These are phyloP conservation scores for Lagocephalus sceleratus DNA, from an alignment of 2,797 vertebrate species.

Conservation along the genomic window DNA sequence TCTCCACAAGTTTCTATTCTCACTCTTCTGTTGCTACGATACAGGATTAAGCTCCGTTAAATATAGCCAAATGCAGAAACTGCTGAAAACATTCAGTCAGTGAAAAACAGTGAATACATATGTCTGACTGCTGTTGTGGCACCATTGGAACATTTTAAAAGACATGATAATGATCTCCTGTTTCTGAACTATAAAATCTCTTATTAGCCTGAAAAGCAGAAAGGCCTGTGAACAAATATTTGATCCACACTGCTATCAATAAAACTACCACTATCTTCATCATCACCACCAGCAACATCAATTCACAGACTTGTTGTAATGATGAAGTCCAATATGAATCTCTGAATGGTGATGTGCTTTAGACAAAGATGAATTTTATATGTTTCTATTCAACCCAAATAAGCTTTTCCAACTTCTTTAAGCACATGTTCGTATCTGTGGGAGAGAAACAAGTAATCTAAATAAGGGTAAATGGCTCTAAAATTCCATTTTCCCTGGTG, in stretches of 20 bases:
- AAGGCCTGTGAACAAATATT: too few species aligned
- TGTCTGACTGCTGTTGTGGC: neutral
- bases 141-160: too few species aligned
- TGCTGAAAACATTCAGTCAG: slow-evolving; percentile 25
- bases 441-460: neutral
- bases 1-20: slow-evolving; percentile 61
- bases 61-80: slow-evolving; percentile 40
- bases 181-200: too few species aligned
- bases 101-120: slow-evolving; percentile 16
- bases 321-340: slow-evolving; percentile 16
- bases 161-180: too few species aligned
- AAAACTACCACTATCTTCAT: neutral
- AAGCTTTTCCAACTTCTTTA: slow-evolving; percentile 29
- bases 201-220: too few species aligned
- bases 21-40: slow-evolving; percentile 69
- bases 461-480: too few species aligned
- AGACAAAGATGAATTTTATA: slow-evolving; percentile 29
- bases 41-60: slow-evolving; percentile 47
- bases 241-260: too few species aligned
- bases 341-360: slow-evolving; percentile 34
- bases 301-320: too few species aligned
- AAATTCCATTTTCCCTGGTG: too few species aligned
- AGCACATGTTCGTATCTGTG: slow-evolving; percentile 11
- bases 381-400: slow-evolving; percentile 11
- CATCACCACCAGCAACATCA: too few species aligned